Evolutionary conservation across 2,888 invertebrate genomes (phyloP), one percentile per base, ranked within the genome.

Genomic region (Aleiodes alternator): DNA sequence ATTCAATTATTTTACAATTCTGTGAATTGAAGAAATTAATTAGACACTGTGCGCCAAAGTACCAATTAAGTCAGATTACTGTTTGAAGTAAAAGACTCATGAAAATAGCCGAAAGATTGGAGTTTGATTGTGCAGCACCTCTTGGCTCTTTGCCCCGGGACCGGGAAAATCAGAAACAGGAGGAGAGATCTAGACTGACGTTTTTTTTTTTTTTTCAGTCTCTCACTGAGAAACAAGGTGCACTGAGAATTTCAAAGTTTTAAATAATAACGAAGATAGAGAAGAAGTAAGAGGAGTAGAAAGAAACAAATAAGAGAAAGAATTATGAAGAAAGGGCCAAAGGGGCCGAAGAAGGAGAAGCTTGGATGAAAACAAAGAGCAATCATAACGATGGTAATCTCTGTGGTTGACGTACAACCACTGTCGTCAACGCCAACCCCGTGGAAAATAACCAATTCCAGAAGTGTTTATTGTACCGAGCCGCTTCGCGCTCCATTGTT

Each of bases 401-500:
- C 86, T 87, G 87, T 81, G 84, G 85, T 84, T 87, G 87, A 86
- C 86, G 85, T 84, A 84, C 82, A 85, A 85, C 84, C 85, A 82
- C 82, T 81, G 81, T 81, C 82, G 81, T 82, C 84, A 83, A 80
- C 82, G 79, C 79, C 81, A 82, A 55, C 61, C 56, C 53, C 59
- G 74, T 80, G 82, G 84, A 86, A 86, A 87, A 87, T 87, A 87
- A 87, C 87, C 85, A 87, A 87, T 87, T 86, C 78, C 83, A 82
- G 81, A 84, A 85, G 85, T 85, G 86, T 86, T 87, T 85, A 85
- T 85, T 85, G 83, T 84, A 81, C 76, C 70, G 77, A 72, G 82
- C 61, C 80, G 77, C 78, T 76, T 71, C 72, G 80, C 79, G 76
- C 80, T 80, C 82, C 81, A 81, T 84, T 85, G 82, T 83, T 82